These are phyloP conservation scores for Macrochelys suwanniensis DNA, from an alignment of 2,797 vertebrate species.

Conservation along the genomic window DNA sequence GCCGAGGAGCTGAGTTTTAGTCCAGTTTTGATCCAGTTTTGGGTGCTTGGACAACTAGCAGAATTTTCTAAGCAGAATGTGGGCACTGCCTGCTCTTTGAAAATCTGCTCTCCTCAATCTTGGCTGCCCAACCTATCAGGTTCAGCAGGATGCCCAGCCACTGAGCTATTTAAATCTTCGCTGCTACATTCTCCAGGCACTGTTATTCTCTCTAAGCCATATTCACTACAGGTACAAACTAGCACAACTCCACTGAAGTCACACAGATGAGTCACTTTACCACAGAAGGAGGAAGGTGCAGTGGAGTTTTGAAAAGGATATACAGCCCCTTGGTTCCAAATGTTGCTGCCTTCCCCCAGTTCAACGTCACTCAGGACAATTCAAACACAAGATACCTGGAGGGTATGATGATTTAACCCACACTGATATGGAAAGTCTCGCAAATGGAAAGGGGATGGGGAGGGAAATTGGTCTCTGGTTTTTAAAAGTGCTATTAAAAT, in stretches of 20 bases:
- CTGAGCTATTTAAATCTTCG: background rate
- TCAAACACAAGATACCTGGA: background rate
- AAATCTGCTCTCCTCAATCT: background rate
- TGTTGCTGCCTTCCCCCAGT: background rate
- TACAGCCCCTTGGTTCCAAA: background rate
- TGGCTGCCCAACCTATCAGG: fast-evolving
- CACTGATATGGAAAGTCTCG: background rate
- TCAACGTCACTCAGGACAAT: background rate
- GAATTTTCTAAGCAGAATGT: background rate
- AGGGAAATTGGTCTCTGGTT: background rate
- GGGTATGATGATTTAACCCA: background rate
- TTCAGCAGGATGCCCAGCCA: fast-evolving
- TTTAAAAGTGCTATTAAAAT: background rate
- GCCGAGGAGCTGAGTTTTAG: fast-evolving
- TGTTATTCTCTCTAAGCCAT: background rate
- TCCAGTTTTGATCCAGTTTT: background rate
- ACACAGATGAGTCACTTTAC: background rate
- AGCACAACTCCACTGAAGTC: background rate
- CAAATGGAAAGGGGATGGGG: background rate
- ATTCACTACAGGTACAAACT: background rate
- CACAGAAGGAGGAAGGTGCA: background rate
- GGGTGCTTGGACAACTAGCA: background rate
- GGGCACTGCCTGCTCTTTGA: background rate
- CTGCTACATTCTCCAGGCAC: background rate
- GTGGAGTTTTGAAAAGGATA: no score